Percentiles rank a stretch among this genome's conserved stretches.
Conservation (phyloP, 2,113 vertebrate genomes). For the Martes martes region DNA sequence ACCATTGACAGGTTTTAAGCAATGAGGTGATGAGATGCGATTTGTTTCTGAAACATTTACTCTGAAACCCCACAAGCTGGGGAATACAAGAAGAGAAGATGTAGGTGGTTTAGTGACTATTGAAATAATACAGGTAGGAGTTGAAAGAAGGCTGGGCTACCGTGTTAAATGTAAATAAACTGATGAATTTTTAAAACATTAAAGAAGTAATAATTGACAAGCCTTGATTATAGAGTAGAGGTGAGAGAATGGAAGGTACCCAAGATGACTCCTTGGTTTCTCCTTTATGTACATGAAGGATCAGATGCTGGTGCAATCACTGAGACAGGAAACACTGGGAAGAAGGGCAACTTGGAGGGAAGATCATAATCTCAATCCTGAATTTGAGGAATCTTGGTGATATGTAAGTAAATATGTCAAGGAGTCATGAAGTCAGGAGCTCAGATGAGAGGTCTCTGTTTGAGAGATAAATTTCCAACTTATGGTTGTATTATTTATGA, state of each 20-base stretch:
- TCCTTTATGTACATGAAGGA: background rate
- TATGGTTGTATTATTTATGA: background rate
- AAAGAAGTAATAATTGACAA: background rate
- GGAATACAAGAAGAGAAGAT: background rate
- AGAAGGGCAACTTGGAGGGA: background rate
- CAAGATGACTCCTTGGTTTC: background rate
- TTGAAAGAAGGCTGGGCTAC: background rate
- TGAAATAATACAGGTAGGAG: background rate
- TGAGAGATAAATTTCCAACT: conserved; percentile 13
- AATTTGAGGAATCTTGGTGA: background rate
- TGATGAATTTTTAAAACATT: background rate
- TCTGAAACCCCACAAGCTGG: background rate
- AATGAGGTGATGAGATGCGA: background rate
- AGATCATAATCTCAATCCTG: conserved; percentile 2
- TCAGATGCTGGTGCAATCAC: background rate
- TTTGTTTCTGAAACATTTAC: background rate
- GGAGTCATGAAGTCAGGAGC: background rate
- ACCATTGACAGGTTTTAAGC: background rate
- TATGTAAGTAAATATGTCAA: background rate
- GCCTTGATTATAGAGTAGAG: background rate
- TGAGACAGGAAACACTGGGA: background rate
- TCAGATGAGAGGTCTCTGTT: background rate
- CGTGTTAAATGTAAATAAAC: background rate
- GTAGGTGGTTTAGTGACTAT: background rate
- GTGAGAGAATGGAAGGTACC: background rate